Base-by-base conservation (phyloP, 2,888 invertebrate species). In the Acanthosoma haemorrhoidale region DNA sequence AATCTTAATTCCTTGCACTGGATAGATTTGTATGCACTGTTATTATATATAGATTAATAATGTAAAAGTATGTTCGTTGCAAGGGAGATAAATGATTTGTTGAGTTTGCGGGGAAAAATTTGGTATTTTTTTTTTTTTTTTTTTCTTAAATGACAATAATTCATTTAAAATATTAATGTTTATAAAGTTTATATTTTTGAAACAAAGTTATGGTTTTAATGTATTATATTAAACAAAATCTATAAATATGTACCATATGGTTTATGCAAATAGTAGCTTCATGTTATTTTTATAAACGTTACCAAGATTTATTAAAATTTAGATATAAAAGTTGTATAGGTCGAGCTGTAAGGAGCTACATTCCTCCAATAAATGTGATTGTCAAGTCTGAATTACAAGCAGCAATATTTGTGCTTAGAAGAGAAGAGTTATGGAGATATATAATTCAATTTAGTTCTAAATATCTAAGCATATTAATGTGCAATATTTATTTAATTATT, bases 401-500 rank as follows among this genome's bases (percentile, higher is more conserved):
- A 25, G 51, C n/a, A 51, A 51, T 25, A 51, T 51, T 51, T 51
- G 21, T 51, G 51, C 51, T 51, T 51, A 51, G 51, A 25, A 51
- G 51, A 25, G 29, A 51, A 25, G 6, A 51, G n/a, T 51, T 51
- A 25, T 25, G 25, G 6, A 51, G 4, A 2, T 51, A 51, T 25
- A 21, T 25, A 51, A 6, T n/a, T 25, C 29, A 51, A 25, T 51
- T 51, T 51, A 51, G n/a, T 25, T 4, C 25, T 51, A 25, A 25
- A 29, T 25, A 25, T 25, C 13, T 25, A 25, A 51, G 25, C 25
- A 25, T n/a, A n/a, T 51, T 51, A 51, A n/a, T 51, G 51, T 51
- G 51, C 51, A 51, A 51, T 51, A 51, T 51, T 21, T n/a, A n/a
- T n/a, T 51, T 51, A 51, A 25, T 51, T 51, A 51, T 51, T 51